phyloP scores from a whole-genome alignment of 35 echinoderm and acorn worm species.

The Apostichopus parvimensis region DNA sequence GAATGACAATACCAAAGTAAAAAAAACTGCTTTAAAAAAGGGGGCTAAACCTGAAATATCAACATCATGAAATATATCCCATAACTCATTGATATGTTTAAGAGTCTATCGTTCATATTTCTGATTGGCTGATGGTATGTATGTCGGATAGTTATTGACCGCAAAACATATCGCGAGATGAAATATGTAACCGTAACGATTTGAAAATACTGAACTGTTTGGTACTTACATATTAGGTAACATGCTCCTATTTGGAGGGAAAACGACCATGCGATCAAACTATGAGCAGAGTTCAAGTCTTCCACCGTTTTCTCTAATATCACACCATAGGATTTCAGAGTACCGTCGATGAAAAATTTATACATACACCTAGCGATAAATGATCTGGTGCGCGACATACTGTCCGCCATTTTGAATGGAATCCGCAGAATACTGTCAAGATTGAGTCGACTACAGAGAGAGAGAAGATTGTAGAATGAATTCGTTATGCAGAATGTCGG shows the following conservation, averaged over 20 bases:
- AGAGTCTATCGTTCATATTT: not conserved
- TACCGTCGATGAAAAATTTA: conserved; percentile 19
- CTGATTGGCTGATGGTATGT: conserved; percentile 13
- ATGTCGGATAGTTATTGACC: conserved; percentile 6
- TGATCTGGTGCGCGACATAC: not conserved
- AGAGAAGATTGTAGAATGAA: too few relatives aligned
- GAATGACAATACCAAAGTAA: too few relatives aligned
- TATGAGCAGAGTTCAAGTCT: not conserved
- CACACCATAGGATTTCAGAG: conserved; percentile 8
- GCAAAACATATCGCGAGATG: conserved; percentile 5
- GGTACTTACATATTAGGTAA: not conserved
- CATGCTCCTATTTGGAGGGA: not conserved
- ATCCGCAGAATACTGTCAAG: too few relatives aligned
- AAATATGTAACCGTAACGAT: not conserved
- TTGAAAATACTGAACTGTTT: conserved; percentile 15
- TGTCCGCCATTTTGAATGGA: too few relatives aligned
- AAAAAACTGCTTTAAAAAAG: too few relatives aligned
- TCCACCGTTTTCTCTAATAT: not conserved
- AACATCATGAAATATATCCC: not conserved
- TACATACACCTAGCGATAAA: conserved; percentile 10
- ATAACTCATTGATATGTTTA: conserved; percentile 1
- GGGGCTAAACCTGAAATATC: too few relatives aligned
- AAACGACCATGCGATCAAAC: not conserved
- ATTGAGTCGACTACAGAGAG: too few relatives aligned
- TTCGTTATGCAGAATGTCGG: too few relatives aligned